Conservation (phyloP, 2,888 invertebrate genomes). For the Polydrusus tereticollis region DNA sequence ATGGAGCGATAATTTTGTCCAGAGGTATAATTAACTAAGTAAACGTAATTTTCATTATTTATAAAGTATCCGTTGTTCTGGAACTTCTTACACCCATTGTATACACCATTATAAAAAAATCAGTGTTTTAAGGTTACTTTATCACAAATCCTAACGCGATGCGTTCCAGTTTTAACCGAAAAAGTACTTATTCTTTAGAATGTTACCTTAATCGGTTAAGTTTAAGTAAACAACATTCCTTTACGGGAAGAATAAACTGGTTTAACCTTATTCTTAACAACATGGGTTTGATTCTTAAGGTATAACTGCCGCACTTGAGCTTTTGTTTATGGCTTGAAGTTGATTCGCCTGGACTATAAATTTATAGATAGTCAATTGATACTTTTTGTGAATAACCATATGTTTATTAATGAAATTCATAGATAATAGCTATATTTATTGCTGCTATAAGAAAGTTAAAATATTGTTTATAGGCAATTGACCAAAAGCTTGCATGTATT, state of each 20-base stretch:
- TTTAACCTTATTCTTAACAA: slow-evolving; percentile 13
- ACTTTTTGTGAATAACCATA: not conserved
- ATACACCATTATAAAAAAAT: not conserved
- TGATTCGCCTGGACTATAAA: not conserved
- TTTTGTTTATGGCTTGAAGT: not conserved
- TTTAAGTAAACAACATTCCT: slow-evolving; percentile 37
- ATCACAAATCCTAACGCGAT: not conserved
- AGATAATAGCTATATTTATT: not conserved
- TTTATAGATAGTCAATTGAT: not conserved
- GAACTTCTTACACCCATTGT: not conserved
- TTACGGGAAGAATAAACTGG: slow-evolving; percentile 18
- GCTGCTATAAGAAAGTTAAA: not conserved
- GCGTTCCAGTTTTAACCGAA: not conserved
- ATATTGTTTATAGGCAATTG: not conserved
- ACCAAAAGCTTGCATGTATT: too few species aligned
- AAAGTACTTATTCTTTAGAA: slow-evolving; percentile 30
- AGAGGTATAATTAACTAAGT: too few species aligned
- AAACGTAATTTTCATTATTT: too few species aligned
- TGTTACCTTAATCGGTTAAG: slow-evolving; percentile 26
- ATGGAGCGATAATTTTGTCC: too few species aligned
- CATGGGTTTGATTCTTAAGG: not conserved
- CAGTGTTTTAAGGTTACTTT: not conserved
- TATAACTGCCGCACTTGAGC: not conserved
- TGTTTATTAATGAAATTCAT: too few species aligned
- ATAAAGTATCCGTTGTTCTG: not conserved